Evolutionary conservation across 1,140 invertebrate species (phyloP), one percentile per base, ranked within the genome.

Genomic region (Cydia amplana): DNA sequence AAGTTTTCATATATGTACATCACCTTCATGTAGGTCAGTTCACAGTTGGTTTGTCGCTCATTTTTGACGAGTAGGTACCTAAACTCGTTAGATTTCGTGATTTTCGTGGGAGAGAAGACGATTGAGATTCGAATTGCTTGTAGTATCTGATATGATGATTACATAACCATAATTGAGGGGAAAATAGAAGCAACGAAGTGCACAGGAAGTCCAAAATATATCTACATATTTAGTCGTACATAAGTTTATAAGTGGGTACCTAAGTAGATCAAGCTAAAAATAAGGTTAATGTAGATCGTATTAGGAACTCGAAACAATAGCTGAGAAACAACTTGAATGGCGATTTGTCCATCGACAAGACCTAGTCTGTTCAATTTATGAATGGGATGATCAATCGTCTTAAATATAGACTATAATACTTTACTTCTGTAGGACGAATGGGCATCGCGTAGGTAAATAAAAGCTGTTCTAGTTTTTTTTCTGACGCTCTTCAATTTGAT

Each of bases 381-480:
- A 46, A 46, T 46, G 43, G 43, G 12, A 46, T 16, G 43, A 46
- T 16, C 12, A 46, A 2, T 46, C 43, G 43, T 46, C 43, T 16
- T 12, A 14, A 46, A 46, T 46, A 46, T 3, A 46, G 3, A 46
- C 1, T 46, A 46, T 46, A 46, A 4, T 2, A 6, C 18, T 23
- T 60, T 10, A 23, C 5, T 51, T 51, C 51, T 9, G 18, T 9
- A 55, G 51, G 18, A 10, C n/a, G 51, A 60, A 12, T 60, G 55
- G 20, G 20, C 20, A 1, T 60, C 9, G n/a, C 0, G 51, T 25
- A 25, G 25, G 32, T 23, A 70, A 32, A 75, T 77, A 78, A 79
- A 79, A 82, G 72, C 74, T 40, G 32, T 18, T 78, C 60, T 49
- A 51, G 63, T 78, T 79, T 83, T 40, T 82, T 78, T 80, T 49